These are phyloP conservation scores for Coptodon bakossiorum DNA, from an alignment of 2,113 vertebrate species.

Conservation along the genomic window DNA sequence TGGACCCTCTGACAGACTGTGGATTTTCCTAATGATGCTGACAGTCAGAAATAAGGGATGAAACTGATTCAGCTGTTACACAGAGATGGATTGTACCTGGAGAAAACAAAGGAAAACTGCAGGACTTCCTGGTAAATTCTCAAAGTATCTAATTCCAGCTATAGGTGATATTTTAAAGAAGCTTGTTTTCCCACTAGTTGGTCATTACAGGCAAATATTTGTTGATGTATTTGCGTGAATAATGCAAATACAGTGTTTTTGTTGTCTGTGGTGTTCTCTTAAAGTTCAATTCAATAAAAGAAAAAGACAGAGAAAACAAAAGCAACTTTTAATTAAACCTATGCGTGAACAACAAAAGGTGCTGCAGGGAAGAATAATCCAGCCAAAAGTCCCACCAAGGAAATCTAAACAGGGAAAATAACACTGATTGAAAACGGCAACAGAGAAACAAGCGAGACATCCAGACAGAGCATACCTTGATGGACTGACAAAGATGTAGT, in stretches of 20 bases:
- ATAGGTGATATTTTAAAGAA: background rate
- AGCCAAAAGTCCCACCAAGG: background rate
- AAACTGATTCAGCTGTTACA: background rate
- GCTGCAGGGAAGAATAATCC: background rate
- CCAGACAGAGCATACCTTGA: background rate
- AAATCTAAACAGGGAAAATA: background rate
- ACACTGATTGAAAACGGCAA: background rate
- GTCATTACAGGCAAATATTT: background rate
- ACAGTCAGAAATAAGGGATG: background rate
- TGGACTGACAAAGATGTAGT: background rate
- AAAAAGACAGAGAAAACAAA: background rate
- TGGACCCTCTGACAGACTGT: background rate
- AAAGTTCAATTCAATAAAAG: background rate
- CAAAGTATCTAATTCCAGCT: background rate
- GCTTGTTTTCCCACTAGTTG: background rate
- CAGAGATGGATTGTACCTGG: background rate
- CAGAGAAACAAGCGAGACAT: background rate
- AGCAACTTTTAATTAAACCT: background rate
- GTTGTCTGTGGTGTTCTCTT: background rate
- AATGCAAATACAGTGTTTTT: background rate
- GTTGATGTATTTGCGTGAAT: background rate
- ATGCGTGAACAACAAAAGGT: background rate
- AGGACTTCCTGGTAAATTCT: background rate
- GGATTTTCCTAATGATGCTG: background rate
- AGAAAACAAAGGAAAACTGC: background rate